Evolutionary conservation across 2,797 vertebrate species (phyloP).

Genomic region (Platalea minor): DNA sequence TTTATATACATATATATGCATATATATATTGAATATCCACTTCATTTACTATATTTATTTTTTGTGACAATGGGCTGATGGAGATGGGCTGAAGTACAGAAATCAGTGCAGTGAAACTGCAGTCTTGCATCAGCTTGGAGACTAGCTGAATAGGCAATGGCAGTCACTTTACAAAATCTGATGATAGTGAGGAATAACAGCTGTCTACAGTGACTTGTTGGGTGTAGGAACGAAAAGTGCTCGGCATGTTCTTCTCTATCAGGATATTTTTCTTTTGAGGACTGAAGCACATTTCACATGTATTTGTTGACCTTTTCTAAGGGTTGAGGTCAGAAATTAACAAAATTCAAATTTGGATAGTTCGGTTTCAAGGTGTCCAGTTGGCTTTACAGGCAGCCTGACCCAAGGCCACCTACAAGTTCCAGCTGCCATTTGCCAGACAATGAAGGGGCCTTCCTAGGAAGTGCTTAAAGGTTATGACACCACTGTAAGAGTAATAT

Average conservation of each 20-base stretch:
- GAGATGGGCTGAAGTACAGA: not conserved
- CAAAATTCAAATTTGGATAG: not conserved
- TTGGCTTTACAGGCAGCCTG: not conserved
- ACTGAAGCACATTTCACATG: not conserved
- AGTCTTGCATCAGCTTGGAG: not conserved
- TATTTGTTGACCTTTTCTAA: not conserved
- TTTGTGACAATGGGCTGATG: not conserved
- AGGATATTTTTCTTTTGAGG: not conserved
- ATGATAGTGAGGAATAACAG: not conserved
- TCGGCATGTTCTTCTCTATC: not conserved
- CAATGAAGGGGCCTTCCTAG: not conserved
- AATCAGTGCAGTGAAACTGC: not conserved
- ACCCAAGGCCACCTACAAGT: not conserved
- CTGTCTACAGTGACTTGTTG: not conserved
- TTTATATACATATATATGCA: not conserved
- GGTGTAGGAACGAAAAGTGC: not conserved
- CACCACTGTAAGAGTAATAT: not conserved
- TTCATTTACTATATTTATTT: constrained; percentile 10
- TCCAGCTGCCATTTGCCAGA: not conserved
- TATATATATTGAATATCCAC: not conserved
- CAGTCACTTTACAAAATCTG: not conserved
- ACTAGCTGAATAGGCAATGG: not conserved
- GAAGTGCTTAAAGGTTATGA: not conserved
- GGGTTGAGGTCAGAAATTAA: not conserved
- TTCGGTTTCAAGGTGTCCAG: not conserved